Conservation (phyloP, 2,113 vertebrate genomes). For the Potamarius usumacintae region DNA sequence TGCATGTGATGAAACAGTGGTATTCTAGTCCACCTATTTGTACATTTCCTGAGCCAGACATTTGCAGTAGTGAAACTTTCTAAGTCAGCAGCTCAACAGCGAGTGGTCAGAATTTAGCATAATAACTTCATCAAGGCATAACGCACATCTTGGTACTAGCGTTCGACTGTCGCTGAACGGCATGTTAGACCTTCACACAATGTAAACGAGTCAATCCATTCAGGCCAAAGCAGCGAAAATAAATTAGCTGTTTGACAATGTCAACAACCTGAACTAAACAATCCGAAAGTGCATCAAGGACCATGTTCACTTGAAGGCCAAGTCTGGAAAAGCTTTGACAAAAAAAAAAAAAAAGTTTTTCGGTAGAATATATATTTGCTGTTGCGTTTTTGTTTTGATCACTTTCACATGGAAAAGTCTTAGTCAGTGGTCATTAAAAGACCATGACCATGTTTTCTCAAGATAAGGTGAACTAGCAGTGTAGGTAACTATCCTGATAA, state of each 20-base stretch:
- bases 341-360: neutral
- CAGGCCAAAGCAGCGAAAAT: neutral
- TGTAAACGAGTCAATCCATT: conserved; percentile 38
- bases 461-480: conserved; percentile 82
- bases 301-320: too few relatives aligned
- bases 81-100: conserved; percentile 59
- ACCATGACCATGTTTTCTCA: conserved; percentile 79
- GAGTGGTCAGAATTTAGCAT: conserved; percentile 54
- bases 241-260: conserved; percentile 2
- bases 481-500: conserved; percentile 47
- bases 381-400: neutral
- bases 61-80: conserved; percentile 71
- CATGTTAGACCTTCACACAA: neutral
- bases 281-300: neutral
- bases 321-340: neutral
- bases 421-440: conserved; percentile 70
- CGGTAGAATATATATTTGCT: neutral
- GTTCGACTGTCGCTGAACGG: neutral
- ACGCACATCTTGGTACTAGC: neutral
- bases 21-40: conserved; percentile 50
- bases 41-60: conserved; percentile 64
- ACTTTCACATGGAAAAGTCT: conserved; percentile 59
- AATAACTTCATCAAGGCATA: conserved; percentile 48
- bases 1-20: conserved; percentile 41
- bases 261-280: conserved; percentile 17